phyloP scores from a whole-genome alignment of 1,140 invertebrate genomes.

The Pseudomyrmex gracilis region DNA sequence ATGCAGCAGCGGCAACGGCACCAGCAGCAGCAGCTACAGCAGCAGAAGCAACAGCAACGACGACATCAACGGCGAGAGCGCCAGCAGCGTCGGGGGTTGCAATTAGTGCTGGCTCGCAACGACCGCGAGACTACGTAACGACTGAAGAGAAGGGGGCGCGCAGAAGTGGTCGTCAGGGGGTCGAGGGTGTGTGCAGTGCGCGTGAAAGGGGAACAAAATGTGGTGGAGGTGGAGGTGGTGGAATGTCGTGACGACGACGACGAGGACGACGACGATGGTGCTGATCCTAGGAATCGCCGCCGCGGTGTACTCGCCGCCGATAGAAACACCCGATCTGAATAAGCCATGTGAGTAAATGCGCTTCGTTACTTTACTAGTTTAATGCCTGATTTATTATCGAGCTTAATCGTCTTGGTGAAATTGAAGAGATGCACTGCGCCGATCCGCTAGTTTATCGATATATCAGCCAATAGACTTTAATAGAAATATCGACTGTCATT shows the following conservation, averaged over 20 bases:
- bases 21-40: constrained; percentile 3
- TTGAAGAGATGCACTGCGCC: neutral
- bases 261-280: constrained; percentile 64
- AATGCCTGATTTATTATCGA: constrained; percentile 33
- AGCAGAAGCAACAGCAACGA: constrained; percentile 38
- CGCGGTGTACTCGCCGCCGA: constrained; percentile 71
- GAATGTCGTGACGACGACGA: constrained; percentile 74
- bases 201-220: constrained; percentile 76
- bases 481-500: neutral
- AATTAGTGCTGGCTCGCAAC: constrained; percentile 70
- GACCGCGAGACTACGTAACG: constrained; percentile 68
- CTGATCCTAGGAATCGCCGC: constrained; percentile 67
- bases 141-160: constrained; percentile 56
- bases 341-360: constrained; percentile 80
- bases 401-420: constrained; percentile 12
- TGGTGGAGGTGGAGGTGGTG: constrained; percentile 76
- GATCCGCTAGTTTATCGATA: neutral
- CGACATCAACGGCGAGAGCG: constrained; percentile 45
- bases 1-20: constrained; percentile 56
- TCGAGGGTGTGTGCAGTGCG: constrained; percentile 68
- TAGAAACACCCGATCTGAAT: constrained; percentile 80
- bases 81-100: constrained; percentile 58
- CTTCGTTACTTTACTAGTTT: constrained; percentile 64
- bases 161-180: constrained; percentile 34
- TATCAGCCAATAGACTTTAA: neutral